Percentiles rank a stretch among this genome's conserved stretches.
These are phyloP conservation scores for Zygothrica quintamaculata DNA, from an alignment of 2,888 invertebrate species.

Conservation along the genomic window DNA sequence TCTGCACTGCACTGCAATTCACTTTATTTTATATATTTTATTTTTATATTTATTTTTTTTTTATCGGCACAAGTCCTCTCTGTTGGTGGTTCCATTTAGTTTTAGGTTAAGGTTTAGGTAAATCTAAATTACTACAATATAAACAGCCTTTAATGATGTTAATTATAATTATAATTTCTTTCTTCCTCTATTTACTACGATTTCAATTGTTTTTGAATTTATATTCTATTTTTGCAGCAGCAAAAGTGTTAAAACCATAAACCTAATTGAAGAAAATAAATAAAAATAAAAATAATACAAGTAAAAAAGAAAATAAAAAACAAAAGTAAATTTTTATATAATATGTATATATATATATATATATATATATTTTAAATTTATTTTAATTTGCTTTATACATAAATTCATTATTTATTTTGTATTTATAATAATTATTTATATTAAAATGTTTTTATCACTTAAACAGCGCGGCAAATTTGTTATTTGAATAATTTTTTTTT, in stretches of 20 bases:
- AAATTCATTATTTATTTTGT: constrained; percentile 74
- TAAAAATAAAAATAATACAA: neutral
- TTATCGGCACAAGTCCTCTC: neutral
- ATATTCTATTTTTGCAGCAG: constrained; percentile 10
- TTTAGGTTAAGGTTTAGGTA: no score
- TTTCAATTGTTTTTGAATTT: constrained; percentile 9
- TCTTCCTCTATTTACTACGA: neutral
- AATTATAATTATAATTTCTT: constrained; percentile 7
- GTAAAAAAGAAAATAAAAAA: constrained; percentile 27
- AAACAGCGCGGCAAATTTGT: constrained; percentile 70
- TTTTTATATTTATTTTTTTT: constrained; percentile 3
- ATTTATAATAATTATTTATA: no score
- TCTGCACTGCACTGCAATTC: constrained; percentile 19
- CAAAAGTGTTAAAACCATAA: constrained; percentile 19
- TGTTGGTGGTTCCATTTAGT: constrained; percentile 32
- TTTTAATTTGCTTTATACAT: constrained; percentile 67
- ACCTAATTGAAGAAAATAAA: neutral
- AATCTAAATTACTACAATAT: no score
- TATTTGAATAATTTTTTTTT: constrained; percentile 14
- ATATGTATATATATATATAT: constrained; percentile 62
- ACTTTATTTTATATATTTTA: constrained; percentile 1
- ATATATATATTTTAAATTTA: constrained; percentile 57
- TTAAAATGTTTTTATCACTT: constrained; percentile 70
- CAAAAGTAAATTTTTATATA: constrained; percentile 37
- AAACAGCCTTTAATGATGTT: no score